These are phyloP conservation scores for Hanleya hanleyi DNA, from an alignment of 2,888 invertebrate genomes.

Conservation along the genomic window DNA sequence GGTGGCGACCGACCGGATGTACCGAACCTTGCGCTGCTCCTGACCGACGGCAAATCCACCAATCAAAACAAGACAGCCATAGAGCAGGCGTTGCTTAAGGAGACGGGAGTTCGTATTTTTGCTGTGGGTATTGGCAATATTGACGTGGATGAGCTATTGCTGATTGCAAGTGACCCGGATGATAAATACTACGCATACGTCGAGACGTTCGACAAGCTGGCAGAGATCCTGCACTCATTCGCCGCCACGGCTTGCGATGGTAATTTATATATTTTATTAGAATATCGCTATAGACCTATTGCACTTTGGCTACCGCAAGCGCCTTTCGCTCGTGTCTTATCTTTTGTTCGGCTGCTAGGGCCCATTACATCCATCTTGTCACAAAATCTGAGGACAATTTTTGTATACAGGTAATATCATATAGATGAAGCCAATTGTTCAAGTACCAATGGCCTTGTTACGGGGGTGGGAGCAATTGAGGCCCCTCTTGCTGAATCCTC, in stretches of 20 bases:
- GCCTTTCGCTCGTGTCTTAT: too few species aligned
- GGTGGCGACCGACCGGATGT: slow-evolving; percentile 8
- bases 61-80: neutral
- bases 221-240: neutral
- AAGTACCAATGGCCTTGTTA: too few species aligned
- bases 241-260: slow-evolving; percentile 1
- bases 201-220: neutral
- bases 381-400: too few species aligned
- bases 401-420: too few species aligned
- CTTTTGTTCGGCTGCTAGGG: too few species aligned
- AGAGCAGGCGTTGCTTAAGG: neutral
- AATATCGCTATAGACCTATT: too few species aligned
- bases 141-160: slow-evolving; percentile 15
- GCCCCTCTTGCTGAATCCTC: too few species aligned
- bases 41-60: slow-evolving; percentile 23
- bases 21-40: slow-evolving; percentile 14
- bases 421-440: too few species aligned
- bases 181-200: slow-evolving; percentile 1
- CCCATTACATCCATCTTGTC: too few species aligned
- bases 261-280: neutral
- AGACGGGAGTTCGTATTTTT: slow-evolving; percentile 19
- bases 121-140: slow-evolving; percentile 23
- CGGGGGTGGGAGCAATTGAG: too few species aligned
- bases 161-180: slow-evolving; percentile 15
- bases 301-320: too few species aligned